Evolutionary conservation across 2,797 vertebrate species (phyloP), one percentile per base, ranked within the genome.

Genomic region (Orestias chungarensis): DNA sequence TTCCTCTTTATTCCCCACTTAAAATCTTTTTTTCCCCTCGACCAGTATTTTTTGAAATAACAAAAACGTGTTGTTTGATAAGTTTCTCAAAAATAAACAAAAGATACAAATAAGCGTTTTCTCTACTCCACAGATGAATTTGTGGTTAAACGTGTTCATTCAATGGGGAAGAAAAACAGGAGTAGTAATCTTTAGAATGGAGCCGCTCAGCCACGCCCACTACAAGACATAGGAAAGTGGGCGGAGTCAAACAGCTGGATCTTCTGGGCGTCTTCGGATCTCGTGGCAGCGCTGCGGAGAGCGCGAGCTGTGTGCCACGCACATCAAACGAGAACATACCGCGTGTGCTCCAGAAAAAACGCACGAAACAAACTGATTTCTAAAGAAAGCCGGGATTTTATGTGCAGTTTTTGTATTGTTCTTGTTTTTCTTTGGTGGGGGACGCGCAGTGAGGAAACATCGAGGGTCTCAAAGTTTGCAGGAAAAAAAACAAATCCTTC

Each of bases 161-260:
- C n/a, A n/a, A 6, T 11, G 3, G 9, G 17, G 40, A 61, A n/a
- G 12, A 23, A 62, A n/a, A 5, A 35, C 11, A 14, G 3, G 35
- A 38, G 20, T n/a, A 50, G 3, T 50, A 1, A 23, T 61, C 11
- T 61, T 38, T n/a, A 12, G 59, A n/a, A 42, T 42, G 35, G 25
- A 64, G 11, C 38, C 35, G 23, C n/a, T 6, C 12, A 40, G 20
- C 33, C 1, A 6, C 76, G 67, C 70, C 78, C 75, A 23, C 18
- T 9, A 38, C 4, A 15, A 38, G 33, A 3, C n/a, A 50, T 33
- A 4, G 18, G 12, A 15, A 20, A 7, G 29, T 72, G 72, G 92
- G 91, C 79, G 91, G 92, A 86, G 91, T n/a, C 61, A 77, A 85
- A 90, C 89, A 90, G 88, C 91, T 90, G 89, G 87, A 83, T 69